Evolutionary conservation across 1,140 invertebrate species (phyloP).

Genomic region (Luehdorfia chinensis): DNA sequence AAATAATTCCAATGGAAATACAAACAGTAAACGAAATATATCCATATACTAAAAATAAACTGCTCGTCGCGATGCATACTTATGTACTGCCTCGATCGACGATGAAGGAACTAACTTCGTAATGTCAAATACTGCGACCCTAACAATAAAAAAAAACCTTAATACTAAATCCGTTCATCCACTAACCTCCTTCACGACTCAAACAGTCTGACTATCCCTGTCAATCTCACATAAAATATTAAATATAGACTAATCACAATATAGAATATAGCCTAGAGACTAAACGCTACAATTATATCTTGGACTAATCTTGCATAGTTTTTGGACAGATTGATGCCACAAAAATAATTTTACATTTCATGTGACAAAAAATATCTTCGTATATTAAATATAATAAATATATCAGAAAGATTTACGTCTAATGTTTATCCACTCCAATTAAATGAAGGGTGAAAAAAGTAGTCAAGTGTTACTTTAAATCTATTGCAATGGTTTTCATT

Average conservation of each 20-base stretch:
- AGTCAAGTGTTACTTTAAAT: neutral
- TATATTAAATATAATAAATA: slow-evolving; percentile 18
- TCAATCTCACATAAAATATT: slow-evolving; percentile 23
- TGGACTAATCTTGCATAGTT: slow-evolving; percentile 30
- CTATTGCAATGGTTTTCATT: neutral
- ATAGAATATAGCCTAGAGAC: slow-evolving; percentile 28
- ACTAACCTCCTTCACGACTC: neutral
- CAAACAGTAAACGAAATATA: neutral
- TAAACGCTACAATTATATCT: slow-evolving; percentile 28
- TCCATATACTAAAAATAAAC: slow-evolving; percentile 20
- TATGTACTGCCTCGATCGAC: no score
- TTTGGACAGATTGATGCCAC: slow-evolving; percentile 43
- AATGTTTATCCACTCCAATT: neutral
- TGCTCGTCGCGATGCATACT: slow-evolving; percentile 17
- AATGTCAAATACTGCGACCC: slow-evolving; percentile 38
- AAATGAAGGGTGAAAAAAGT: no score
- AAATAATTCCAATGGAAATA: no score
- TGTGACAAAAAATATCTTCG: slow-evolving; percentile 27
- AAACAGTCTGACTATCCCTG: slow-evolving; percentile 17
- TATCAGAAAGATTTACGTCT: slow-evolving; percentile 5
- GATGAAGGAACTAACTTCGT: slow-evolving; percentile 36
- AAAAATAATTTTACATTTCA: slow-evolving; percentile 30
- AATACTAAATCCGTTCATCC: slow-evolving; percentile 19
- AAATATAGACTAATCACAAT: slow-evolving; percentile 28
- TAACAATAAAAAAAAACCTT: slow-evolving; percentile 30